These are phyloP conservation scores for Prosapia bicincta DNA, from an alignment of 2,888 invertebrate species.

Conservation along the genomic window DNA sequence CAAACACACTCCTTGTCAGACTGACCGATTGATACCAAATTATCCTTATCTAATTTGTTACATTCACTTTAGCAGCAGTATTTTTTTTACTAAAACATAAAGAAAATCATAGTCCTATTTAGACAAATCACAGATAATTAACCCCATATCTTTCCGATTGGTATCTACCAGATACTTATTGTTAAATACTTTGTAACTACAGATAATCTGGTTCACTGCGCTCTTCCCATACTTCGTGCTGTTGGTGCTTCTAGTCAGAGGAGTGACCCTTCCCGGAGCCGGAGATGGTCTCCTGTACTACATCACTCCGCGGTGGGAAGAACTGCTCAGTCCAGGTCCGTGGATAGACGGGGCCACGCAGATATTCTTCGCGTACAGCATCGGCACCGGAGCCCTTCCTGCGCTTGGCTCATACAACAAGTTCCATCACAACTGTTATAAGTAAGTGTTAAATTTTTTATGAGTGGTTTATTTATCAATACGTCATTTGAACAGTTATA, in stretches of 20 bases:
- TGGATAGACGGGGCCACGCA: slow-evolving; percentile 78
- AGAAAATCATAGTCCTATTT: too few species aligned
- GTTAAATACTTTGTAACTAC: too few species aligned
- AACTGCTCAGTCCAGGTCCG: slow-evolving; percentile 51
- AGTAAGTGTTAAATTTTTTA: slow-evolving; percentile 53
- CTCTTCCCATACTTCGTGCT: slow-evolving; percentile 70
- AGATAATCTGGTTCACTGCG: slow-evolving; percentile 76
- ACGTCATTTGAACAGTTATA: too few species aligned
- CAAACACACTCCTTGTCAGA: too few species aligned
- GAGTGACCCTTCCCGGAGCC: slow-evolving; percentile 65
- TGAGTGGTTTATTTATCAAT: too few species aligned
- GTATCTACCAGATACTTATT: too few species aligned
- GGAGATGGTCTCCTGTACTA: slow-evolving; percentile 61
- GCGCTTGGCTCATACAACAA: slow-evolving; percentile 73
- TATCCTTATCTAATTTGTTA: too few species aligned
- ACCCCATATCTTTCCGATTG: too few species aligned
- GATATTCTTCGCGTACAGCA: slow-evolving; percentile 75
- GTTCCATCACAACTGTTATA: slow-evolving; percentile 72
- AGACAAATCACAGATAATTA: too few species aligned
- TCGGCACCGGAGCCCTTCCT: slow-evolving; percentile 70
- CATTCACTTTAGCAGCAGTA: too few species aligned
- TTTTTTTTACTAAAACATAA: too few species aligned
- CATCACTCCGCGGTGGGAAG: slow-evolving; percentile 59
- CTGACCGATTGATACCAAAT: too few species aligned
- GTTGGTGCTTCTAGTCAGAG: slow-evolving; percentile 60